Base-by-base conservation (phyloP, 2,113 vertebrate genomes). In the Podarcis raffonei region DNA sequence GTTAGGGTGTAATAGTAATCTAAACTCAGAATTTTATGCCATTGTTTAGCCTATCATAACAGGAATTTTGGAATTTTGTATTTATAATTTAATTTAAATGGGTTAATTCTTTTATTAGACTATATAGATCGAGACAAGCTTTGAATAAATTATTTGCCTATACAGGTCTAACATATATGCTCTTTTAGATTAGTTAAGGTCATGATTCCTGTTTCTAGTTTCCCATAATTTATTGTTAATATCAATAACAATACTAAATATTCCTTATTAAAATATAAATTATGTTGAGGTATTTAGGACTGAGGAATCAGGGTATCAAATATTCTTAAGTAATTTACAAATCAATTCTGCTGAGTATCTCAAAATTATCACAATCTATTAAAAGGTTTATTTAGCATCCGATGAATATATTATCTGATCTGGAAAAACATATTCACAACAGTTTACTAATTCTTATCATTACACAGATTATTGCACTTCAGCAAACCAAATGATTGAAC, bases 401-500 rank as follows among this genome's bases (percentile, higher is more conserved):
- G 85, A 79, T 89, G 86, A 48, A 4, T 94, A 92, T 93, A 90
- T 91, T 92, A 79, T 94, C 92, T 95, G 90, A 95, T 92, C 71
- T 78, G 48, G 89, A 91, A 23, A 89, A 94, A 94, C 82, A 89
- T 84, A 77, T 92, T 90, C 87, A 92, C 94, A 93, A 88, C 79
- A 91, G 86, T 84, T 35, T 39, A 30, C 7, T 68, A 79, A 86
- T 83, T 94, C 87, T 94, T 95, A 92, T 90, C 86, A 88, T 92
- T 90, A 89, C 89, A 90, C 92, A 93, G 92, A 96, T 94, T 0
- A 4, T 89, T 86, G 83, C 79, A 89, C 53, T 88, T 57, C 72
- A 93, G 93, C 65, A 87, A 89, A 92, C 72, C 90, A 83, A 90
- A 86, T 62, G 91, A 95, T 79, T 94, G 97, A 98, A 97, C 95